Percentiles rank a stretch among this genome's conserved stretches.
Conservation (phyloP, 2,888 invertebrate species). For the Cheilosia variabilis region DNA sequence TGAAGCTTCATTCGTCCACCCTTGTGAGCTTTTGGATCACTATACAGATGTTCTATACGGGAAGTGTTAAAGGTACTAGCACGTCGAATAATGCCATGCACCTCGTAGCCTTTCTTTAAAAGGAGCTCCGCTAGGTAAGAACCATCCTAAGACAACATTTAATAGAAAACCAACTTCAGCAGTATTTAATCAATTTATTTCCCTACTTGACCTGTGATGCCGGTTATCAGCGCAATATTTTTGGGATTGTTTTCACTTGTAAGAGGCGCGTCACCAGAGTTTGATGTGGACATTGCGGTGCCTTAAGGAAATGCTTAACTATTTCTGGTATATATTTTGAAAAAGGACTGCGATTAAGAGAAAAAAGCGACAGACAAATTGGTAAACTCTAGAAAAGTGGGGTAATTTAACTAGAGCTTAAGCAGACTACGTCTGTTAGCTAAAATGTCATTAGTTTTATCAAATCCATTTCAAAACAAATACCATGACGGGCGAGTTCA, state of each 20-base stretch:
- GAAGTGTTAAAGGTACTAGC: constrained; percentile 98
- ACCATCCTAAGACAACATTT: constrained; percentile 90
- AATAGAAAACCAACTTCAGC: too few relatives aligned
- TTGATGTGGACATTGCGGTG: constrained; percentile 33
- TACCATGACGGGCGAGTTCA: constrained; percentile 13
- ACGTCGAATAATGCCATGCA: constrained; percentile 97
- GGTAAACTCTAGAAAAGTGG: neutral
- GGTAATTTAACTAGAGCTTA: too few relatives aligned
- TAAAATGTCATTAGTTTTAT: constrained; percentile 30
- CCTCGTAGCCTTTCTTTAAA: constrained; percentile 95
- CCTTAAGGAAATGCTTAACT: neutral
- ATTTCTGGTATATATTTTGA: neutral
- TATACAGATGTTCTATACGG: constrained; percentile 97
- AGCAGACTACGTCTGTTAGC: neutral
- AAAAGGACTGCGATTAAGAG: neutral
- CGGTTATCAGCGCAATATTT: constrained; percentile 94
- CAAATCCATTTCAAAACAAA: constrained; percentile 36
- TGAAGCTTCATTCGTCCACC: constrained; percentile 96
- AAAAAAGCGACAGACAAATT: neutral
- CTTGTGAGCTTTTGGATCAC: constrained; percentile 94
- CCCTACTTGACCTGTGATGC: constrained; percentile 98
- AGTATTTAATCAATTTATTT: constrained; percentile 21
- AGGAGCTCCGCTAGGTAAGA: constrained; percentile 98
- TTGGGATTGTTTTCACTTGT: constrained; percentile 19
- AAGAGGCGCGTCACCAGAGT: constrained; percentile 4